Percentiles rank a stretch among this genome's conserved stretches.
These are phyloP conservation scores for Sterna hirundo DNA, from an alignment of 2,113 vertebrate genomes.

Conservation along the genomic window DNA sequence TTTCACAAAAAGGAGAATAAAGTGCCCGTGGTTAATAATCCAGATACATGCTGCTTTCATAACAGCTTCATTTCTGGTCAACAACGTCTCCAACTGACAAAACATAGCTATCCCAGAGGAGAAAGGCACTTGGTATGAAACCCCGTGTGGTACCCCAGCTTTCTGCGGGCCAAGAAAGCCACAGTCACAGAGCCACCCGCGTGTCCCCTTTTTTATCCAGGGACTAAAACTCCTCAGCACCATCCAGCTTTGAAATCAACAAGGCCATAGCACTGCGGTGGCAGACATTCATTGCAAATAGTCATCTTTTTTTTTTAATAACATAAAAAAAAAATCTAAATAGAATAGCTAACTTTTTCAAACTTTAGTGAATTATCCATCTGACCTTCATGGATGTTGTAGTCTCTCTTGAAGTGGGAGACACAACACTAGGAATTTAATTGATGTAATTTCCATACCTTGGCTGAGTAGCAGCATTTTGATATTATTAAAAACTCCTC, in stretches of 20 bases:
- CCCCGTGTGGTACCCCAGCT: not conserved
- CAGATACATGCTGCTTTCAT: not conserved
- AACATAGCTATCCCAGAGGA: not conserved
- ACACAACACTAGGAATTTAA: not conserved
- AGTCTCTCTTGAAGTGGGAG: not conserved
- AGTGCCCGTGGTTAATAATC: not conserved
- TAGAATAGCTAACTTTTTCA: not conserved
- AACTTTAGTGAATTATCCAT: not conserved
- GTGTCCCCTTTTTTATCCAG: not conserved
- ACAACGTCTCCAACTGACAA: not conserved
- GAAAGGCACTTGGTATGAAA: not conserved
- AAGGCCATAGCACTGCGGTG: too few relatives aligned
- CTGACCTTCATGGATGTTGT: not conserved
- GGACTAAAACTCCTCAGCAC: not conserved
- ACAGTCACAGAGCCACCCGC: not conserved
- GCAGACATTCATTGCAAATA: not conserved
- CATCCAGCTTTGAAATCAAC: not conserved
- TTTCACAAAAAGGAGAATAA: not conserved
- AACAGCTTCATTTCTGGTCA: not conserved
- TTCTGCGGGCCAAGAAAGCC: not conserved
- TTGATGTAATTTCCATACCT: not conserved
- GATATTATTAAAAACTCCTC: not conserved
- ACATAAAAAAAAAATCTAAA: not conserved
- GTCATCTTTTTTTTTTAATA: not conserved
- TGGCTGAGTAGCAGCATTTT: not conserved